Conservation (phyloP, 2,797 vertebrate species). For the Diplodus sargus region DNA sequence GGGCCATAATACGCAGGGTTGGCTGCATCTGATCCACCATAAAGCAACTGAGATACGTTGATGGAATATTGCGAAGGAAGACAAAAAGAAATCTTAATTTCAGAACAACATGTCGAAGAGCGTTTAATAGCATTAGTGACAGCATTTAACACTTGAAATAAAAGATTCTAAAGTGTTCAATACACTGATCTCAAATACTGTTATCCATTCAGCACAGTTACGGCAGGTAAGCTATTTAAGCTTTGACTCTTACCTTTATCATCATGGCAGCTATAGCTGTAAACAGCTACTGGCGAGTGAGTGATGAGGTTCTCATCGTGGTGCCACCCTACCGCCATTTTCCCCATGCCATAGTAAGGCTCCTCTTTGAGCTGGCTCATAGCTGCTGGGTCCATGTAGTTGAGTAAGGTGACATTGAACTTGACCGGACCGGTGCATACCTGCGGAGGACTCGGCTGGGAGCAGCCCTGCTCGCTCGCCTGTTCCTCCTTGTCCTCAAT, state of each 20-base stretch:
- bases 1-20: slow-evolving; percentile 74
- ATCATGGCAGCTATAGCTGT: slow-evolving; percentile 90
- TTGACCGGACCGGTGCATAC: slow-evolving; percentile 64
- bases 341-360: slow-evolving; percentile 98
- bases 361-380: slow-evolving; percentile 95
- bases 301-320: slow-evolving; percentile 96
- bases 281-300: slow-evolving; percentile 93
- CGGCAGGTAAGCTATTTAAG: background rate
- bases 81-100: slow-evolving; percentile 52
- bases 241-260: slow-evolving; percentile 79
- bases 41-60: slow-evolving; percentile 70
- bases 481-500: slow-evolving; percentile 72
- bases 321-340: slow-evolving; percentile 98
- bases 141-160: slow-evolving; percentile 13
- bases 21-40: slow-evolving; percentile 73
- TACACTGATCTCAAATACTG: background rate
- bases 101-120: slow-evolving; percentile 3
- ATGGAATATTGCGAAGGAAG: slow-evolving; percentile 59
- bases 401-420: slow-evolving; percentile 95
- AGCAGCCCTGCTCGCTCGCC: slow-evolving; percentile 67
- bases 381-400: slow-evolving; percentile 95
- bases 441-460: slow-evolving; percentile 72
- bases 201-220: background rate
- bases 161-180: slow-evolving; percentile 26
- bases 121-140: background rate